phyloP scores from a whole-genome alignment of 1,140 invertebrate species.

The Scaptomyza montana region DNA sequence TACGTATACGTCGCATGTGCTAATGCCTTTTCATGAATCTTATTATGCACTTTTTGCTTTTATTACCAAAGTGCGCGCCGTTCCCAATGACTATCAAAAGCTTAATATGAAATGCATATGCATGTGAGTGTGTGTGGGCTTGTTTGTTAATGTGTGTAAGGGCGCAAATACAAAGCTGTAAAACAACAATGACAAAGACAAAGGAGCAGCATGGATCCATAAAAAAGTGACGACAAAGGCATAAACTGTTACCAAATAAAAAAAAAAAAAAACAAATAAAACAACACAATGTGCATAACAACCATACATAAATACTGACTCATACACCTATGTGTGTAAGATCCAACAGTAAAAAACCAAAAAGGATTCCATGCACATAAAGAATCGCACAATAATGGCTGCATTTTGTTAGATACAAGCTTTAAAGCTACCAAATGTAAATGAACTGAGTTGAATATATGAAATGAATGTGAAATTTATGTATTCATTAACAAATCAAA shows the following conservation, averaged over 20 bases:
- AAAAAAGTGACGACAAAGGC: constrained; percentile 52
- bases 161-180: constrained; percentile 47
- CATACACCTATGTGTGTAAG: constrained; percentile 13
- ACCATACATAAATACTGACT: not conserved
- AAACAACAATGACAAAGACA: constrained; percentile 52
- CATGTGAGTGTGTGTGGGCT: constrained; percentile 1
- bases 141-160: constrained; percentile 6
- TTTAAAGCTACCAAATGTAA: constrained; percentile 9
- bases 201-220: constrained; percentile 33
- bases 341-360: constrained; percentile 9
- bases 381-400: constrained; percentile 25
- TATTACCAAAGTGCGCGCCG: constrained; percentile 31
- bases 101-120: constrained; percentile 25
- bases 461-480: no score
- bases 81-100: constrained; percentile 53
- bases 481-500: no score
- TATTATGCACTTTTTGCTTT: constrained; percentile 36
- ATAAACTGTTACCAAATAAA: constrained; percentile 49
- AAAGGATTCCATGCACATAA: constrained; percentile 25
- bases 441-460: not conserved
- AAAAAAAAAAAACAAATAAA: constrained; percentile 26
- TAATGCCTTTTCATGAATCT: constrained; percentile 47
- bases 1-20: constrained; percentile 34
- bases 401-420: constrained; percentile 28
- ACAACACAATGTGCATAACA: constrained; percentile 17